Evolutionary conservation across 2,888 invertebrate genomes (phyloP).

Genomic region (Morinoia aosen): DNA sequence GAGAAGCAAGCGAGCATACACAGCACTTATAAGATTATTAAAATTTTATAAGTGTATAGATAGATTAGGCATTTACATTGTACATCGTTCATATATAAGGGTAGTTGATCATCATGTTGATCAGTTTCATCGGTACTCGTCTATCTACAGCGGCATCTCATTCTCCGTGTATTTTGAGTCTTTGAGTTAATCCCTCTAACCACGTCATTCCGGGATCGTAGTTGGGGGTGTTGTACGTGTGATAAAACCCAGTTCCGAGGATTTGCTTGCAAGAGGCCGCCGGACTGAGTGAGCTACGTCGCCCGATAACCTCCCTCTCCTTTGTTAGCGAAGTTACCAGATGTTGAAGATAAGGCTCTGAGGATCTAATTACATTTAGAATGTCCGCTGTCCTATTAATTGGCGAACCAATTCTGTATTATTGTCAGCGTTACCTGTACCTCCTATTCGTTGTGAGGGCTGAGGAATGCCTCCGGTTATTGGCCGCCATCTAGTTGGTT

Average conservation of each 20-base stretch:
- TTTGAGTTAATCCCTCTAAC: neutral
- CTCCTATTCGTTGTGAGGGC: neutral
- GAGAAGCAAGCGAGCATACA: too few relatives aligned
- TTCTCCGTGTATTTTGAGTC: neutral
- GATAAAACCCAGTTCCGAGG: neutral
- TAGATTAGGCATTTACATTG: too few relatives aligned
- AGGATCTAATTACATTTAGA: neutral
- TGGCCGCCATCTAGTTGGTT: neutral
- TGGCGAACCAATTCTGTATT: neutral
- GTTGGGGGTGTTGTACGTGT: neutral
- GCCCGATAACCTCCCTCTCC: neutral
- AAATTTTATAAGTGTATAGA: too few relatives aligned
- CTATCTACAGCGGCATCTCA: neutral
- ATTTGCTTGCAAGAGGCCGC: neutral
- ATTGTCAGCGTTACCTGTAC: neutral
- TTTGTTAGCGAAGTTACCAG: neutral
- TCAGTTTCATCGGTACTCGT: neutral
- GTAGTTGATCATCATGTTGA: neutral
- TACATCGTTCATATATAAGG: neutral
- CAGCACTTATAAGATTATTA: too few relatives aligned
- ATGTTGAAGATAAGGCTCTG: neutral
- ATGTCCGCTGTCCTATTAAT: neutral
- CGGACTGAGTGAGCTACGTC: neutral
- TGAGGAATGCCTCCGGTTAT: neutral
- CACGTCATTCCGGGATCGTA: neutral